Percentiles rank a stretch among this genome's conserved stretches.
Conservation (phyloP, 2,888 invertebrate genomes). For the Lagria hirta region DNA sequence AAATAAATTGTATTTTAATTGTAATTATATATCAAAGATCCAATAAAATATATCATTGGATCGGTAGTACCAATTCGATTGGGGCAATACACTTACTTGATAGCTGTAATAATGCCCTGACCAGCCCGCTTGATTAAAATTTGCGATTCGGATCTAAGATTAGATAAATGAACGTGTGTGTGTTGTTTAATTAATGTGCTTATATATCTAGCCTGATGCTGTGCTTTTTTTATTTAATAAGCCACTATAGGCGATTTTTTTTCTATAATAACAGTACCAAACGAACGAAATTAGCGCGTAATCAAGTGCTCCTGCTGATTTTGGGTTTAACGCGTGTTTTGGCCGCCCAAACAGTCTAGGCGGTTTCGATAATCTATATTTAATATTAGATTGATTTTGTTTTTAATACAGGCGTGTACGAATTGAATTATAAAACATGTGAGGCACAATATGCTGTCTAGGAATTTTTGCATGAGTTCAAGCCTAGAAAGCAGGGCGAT, state of each 20-base stretch:
- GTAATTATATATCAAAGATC: conserved; percentile 22
- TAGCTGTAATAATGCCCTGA: conserved; percentile 29
- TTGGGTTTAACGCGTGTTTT: no score
- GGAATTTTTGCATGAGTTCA: no score
- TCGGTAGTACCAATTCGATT: no score
- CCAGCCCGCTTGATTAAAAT: conserved; percentile 32
- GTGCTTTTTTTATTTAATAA: conserved; percentile 21
- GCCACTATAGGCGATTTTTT: conserved; percentile 11
- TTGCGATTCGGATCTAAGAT: conserved; percentile 33
- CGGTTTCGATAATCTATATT: no score
- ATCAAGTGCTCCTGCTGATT: no score
- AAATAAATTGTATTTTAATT: conserved; percentile 27
- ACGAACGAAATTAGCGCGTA: conserved; percentile 6
- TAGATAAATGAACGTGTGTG: conserved; percentile 30
- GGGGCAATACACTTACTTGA: conserved; percentile 16
- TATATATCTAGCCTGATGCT: conserved; percentile 15
- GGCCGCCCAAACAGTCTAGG: no score
- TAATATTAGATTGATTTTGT: no score
- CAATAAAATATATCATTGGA: conserved; percentile 30
- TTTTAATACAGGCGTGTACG: no score
- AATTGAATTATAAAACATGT: no score
- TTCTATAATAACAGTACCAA: conserved; percentile 13
- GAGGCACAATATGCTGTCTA: no score
- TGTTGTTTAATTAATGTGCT: conserved; percentile 29
- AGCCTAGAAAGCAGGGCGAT: no score